A percentile compares a stretch with the other conserved stretches of the same genome.
Evolutionary conservation across 1,140 invertebrate genomes (phyloP).

Genomic region (Trichonephila inaurata): DNA sequence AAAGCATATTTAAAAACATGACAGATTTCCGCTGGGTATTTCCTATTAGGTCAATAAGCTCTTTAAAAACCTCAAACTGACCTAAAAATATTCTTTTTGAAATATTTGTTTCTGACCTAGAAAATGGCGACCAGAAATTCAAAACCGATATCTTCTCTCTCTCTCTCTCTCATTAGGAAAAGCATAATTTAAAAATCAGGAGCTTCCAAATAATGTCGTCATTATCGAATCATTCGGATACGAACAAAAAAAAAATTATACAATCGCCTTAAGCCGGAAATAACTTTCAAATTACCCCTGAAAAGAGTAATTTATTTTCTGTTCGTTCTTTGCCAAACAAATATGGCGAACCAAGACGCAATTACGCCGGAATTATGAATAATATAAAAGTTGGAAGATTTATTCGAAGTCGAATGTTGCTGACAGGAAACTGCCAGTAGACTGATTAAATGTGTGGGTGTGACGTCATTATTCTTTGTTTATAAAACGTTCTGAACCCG

Average conservation of each 20-base stretch:
- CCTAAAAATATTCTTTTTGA: not conserved
- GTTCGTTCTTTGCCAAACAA: not conserved
- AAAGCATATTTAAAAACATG: not conserved
- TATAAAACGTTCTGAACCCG: not conserved
- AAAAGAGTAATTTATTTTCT: not conserved
- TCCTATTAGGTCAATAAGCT: not conserved
- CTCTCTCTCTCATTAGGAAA: too few species aligned
- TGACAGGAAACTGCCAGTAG: not conserved
- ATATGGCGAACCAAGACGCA: not conserved
- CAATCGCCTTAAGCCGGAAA: not conserved
- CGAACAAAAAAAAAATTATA: not conserved
- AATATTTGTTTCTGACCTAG: not conserved
- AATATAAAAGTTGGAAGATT: conserved; percentile 16
- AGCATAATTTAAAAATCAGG: too few species aligned
- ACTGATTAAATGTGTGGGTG: conserved; percentile 16
- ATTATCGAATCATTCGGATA: not conserved
- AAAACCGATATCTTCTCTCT: too few species aligned
- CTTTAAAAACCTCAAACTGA: not conserved
- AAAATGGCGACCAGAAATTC: too few species aligned
- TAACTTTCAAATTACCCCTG: not conserved
- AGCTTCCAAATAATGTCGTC: not conserved
- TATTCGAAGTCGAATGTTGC: not conserved
- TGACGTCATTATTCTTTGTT: conserved; percentile 7
- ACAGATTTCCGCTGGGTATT: not conserved
- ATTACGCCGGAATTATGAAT: conserved; percentile 15